A percentile compares a stretch with the other conserved stretches of the same genome.
phyloP scores from a whole-genome alignment of 2,797 vertebrate species.

The Trematomus bernacchii region DNA sequence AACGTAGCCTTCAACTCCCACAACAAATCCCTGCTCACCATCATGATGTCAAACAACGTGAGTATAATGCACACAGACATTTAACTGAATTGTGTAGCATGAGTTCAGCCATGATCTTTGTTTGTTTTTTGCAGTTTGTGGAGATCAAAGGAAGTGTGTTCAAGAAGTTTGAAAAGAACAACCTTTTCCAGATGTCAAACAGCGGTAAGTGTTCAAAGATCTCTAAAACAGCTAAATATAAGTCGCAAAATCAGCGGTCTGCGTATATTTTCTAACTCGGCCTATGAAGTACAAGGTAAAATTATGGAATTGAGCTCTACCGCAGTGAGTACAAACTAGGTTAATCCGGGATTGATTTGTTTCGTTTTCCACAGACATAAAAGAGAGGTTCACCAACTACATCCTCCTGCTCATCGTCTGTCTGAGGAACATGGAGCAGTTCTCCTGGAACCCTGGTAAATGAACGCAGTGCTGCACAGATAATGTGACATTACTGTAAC shows the following conservation, averaged over 20 bases:
- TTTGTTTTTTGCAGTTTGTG: slow-evolving; percentile 88
- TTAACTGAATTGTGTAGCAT: not conserved
- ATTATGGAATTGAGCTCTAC: slow-evolving; percentile 53
- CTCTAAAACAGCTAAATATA: not conserved
- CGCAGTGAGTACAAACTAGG: slow-evolving; percentile 62
- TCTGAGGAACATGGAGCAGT: slow-evolving; percentile 99
- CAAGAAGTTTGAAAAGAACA: slow-evolving; percentile 99
- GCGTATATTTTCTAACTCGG: slow-evolving; percentile 18
- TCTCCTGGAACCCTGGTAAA: slow-evolving; percentile 98
- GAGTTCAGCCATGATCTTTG: not conserved
- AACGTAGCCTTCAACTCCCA: slow-evolving; percentile 98
- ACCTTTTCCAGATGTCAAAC: slow-evolving; percentile 98
- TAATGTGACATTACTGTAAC: not conserved
- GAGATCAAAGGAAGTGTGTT: slow-evolving; percentile 99
- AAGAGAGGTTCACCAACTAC: slow-evolving; percentile 98
- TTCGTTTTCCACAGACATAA: slow-evolving; percentile 91
- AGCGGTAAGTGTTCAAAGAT: slow-evolving; percentile 87
- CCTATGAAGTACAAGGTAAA: slow-evolving; percentile 57
- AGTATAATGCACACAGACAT: slow-evolving; percentile 69
- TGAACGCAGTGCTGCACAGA: not conserved
- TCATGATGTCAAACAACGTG: slow-evolving; percentile 99
- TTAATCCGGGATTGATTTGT: slow-evolving; percentile 76
- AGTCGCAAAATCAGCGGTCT: not conserved
- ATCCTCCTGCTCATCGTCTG: slow-evolving; percentile 97
- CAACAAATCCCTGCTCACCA: slow-evolving; percentile 97